phyloP scores from a whole-genome alignment of 2,113 vertebrate genomes.

The Etheostoma spectabile region DNA sequence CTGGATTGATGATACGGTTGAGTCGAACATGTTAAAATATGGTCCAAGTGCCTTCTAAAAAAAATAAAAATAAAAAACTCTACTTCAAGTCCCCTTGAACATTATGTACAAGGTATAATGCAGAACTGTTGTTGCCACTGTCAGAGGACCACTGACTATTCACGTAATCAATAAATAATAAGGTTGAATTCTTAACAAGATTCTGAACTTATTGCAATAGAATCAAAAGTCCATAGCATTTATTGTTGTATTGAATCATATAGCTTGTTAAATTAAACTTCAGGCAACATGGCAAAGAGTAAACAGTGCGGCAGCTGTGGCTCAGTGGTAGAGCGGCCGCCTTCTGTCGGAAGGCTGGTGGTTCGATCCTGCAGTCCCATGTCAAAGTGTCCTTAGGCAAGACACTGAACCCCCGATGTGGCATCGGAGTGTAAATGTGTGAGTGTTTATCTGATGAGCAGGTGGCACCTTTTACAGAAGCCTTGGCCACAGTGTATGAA shows the following conservation, averaged over 20 bases:
- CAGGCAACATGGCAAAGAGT: not conserved
- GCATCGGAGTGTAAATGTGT: too few species aligned
- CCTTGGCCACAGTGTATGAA: too few species aligned
- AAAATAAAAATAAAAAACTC: too few species aligned
- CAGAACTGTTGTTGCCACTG: not conserved
- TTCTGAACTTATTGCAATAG: not conserved
- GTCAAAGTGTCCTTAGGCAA: too few species aligned
- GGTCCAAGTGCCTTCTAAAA: not conserved
- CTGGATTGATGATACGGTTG: slow-evolving; percentile 8
- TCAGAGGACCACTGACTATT: not conserved
- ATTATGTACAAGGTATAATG: not conserved
- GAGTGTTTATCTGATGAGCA: too few species aligned
- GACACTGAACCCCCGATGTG: too few species aligned
- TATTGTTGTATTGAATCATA: not conserved
- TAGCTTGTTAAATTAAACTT: not conserved
- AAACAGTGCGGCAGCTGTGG: too few species aligned
- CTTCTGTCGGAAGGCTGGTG: too few species aligned
- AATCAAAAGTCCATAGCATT: not conserved
- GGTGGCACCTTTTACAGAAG: too few species aligned
- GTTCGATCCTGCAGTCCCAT: too few species aligned
- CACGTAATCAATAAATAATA: not conserved
- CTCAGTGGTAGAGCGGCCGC: too few species aligned
- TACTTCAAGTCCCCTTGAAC: not conserved
- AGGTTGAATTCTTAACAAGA: not conserved
- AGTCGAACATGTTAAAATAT: slow-evolving; percentile 21